A percentile compares a stretch with the other conserved stretches of the same genome.
Evolutionary conservation across 53 echinoderm and acorn worm species (phyloP).

Genomic region (Holothuria leucospilota): DNA sequence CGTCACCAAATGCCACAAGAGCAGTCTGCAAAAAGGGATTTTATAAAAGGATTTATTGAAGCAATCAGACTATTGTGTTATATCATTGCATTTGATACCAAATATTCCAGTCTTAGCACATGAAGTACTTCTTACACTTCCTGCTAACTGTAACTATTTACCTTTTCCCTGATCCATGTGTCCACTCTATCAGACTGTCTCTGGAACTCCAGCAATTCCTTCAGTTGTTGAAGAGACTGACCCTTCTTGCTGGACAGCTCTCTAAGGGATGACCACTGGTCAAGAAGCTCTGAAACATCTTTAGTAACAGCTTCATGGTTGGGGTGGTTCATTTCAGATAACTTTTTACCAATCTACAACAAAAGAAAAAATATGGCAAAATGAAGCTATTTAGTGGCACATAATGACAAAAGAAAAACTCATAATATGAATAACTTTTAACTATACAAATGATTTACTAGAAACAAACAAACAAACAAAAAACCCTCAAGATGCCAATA

Average conservation of each 20-base stretch:
- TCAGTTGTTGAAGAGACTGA: constrained; percentile 84
- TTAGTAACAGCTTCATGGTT: not conserved
- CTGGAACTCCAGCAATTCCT: constrained; percentile 87
- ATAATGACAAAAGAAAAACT: not conserved
- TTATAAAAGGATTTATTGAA: not conserved
- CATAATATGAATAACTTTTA: not conserved
- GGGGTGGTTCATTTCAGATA: constrained; percentile 16
- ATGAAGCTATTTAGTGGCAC: no score
- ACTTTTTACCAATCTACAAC: constrained; percentile 22
- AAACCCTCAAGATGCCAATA: no score
- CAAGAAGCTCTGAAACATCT: constrained; percentile 64
- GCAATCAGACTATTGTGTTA: not conserved
- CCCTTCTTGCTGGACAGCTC: constrained; percentile 77
- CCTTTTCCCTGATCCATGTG: constrained; percentile 92
- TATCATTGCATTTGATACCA: not conserved
- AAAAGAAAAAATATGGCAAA: not conserved
- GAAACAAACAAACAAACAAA: no score
- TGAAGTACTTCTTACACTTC: no score
- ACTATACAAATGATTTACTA: no score
- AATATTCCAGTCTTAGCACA: no score
- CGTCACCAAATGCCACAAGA: constrained; percentile 65
- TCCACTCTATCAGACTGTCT: constrained; percentile 84
- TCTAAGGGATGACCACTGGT: constrained; percentile 76
- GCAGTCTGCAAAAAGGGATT: constrained; percentile 41
- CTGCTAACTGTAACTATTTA: not conserved